These are phyloP conservation scores for Adelphocoris suturalis DNA, from an alignment of 2,888 invertebrate genomes.

Conservation along the genomic window DNA sequence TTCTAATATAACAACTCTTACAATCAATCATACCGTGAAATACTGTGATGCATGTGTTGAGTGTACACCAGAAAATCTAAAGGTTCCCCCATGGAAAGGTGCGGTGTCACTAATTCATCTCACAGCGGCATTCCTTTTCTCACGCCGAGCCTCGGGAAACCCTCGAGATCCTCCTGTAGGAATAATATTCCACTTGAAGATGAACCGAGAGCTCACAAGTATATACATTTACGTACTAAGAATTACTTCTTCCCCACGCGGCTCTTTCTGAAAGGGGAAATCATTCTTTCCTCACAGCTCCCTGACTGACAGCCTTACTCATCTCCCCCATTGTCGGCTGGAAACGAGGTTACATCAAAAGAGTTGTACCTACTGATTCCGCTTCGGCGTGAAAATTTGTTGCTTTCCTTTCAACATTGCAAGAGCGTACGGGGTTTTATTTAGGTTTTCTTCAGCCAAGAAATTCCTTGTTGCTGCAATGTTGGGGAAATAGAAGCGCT, in stretches of 20 bases:
- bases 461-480: background rate
- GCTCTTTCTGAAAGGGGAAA: slow-evolving; percentile 19
- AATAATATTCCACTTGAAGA: slow-evolving; percentile 36
- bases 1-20: background rate
- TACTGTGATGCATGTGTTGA: no score
- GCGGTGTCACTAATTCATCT: background rate
- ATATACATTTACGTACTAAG: slow-evolving; percentile 32
- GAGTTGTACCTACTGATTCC: slow-evolving; percentile 21
- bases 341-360: slow-evolving; percentile 11
- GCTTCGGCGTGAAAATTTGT: background rate
- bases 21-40: background rate
- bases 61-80: no score
- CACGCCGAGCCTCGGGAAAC: background rate
- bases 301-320: slow-evolving; percentile 27
- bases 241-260: background rate
- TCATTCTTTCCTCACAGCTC: slow-evolving; percentile 1
- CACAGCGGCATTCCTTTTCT: slow-evolving; percentile 17
- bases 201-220: slow-evolving; percentile 6
- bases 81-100: background rate
- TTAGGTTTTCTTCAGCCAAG: background rate
- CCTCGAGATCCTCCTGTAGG: background rate
- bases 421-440: background rate
- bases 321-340: background rate
- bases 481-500: no score
- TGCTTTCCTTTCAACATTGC: background rate